phyloP scores from a whole-genome alignment of 2,888 invertebrate species.

The Cataglyphis cursor region DNA sequence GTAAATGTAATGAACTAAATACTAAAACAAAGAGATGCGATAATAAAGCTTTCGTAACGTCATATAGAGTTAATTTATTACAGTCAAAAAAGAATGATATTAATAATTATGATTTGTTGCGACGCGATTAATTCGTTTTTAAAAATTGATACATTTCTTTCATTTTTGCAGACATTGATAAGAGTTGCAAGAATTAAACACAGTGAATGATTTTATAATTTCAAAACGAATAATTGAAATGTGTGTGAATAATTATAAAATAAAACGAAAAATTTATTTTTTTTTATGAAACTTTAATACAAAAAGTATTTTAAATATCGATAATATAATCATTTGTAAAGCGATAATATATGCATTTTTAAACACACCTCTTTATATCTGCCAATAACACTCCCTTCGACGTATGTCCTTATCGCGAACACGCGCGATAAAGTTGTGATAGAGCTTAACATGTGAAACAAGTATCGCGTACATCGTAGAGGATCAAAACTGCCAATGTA shows the following conservation, averaged over 20 bases:
- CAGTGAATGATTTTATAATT: background rate
- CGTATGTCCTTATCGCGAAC: background rate
- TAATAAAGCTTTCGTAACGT: slow-evolving; percentile 17
- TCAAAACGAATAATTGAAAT: background rate
- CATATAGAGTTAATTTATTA: background rate
- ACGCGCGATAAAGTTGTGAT: slow-evolving; percentile 6
- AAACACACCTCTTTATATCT: background rate
- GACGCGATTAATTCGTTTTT: background rate
- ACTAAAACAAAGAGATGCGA: slow-evolving; percentile 10
- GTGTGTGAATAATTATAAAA: background rate
- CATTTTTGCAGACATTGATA: background rate
- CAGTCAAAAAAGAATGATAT: background rate
- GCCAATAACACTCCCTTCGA: background rate
- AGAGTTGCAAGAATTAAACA: slow-evolving; percentile 3
- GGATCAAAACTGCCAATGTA: background rate
- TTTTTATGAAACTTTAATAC: background rate
- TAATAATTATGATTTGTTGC: background rate
- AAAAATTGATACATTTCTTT: background rate
- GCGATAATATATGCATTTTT: background rate
- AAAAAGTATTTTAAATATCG: background rate
- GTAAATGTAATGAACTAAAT: slow-evolving; percentile 18
- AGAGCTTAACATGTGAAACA: background rate
- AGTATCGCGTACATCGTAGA: background rate
- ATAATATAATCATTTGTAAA: background rate
- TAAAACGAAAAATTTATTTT: background rate